A percentile compares a stretch with the other conserved stretches of the same genome.
Conservation (phyloP, 2,888 invertebrate genomes). For the Sycophila texana region DNA sequence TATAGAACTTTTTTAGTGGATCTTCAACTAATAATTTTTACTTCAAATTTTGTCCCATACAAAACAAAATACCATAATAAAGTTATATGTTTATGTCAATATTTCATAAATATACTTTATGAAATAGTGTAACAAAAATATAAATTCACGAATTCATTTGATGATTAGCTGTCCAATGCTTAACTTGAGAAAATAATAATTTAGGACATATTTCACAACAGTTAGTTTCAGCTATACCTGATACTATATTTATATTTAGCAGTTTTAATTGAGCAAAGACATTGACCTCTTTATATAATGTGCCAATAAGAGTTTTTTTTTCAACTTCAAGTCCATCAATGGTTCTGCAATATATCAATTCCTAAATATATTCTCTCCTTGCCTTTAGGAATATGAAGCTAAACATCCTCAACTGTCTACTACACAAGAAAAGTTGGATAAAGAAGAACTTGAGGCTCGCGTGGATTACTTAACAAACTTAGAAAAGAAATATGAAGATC, state of each 20-base stretch:
- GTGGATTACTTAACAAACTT: conserved; percentile 88
- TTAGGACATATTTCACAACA: conserved; percentile 70
- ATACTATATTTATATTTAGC: conserved; percentile 74
- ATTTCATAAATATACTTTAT: conserved; percentile 17
- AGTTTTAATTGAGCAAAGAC: conserved; percentile 66
- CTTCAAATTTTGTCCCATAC: no score
- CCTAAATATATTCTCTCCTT: conserved; percentile 37
- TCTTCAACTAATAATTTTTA: not conserved
- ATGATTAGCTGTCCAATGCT: conserved; percentile 29
- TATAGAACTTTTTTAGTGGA: no score
- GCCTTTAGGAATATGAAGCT: conserved; percentile 81
- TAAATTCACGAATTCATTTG: conserved; percentile 3
- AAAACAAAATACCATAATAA: not conserved
- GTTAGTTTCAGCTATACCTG: conserved; percentile 62
- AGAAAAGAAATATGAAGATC: conserved; percentile 92
- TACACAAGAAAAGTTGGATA: conserved; percentile 85
- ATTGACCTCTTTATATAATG: conserved; percentile 62
- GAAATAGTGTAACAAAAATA: conserved; percentile 29
- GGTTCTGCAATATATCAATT: conserved; percentile 51
- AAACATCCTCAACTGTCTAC: conserved; percentile 79
- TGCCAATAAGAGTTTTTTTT: conserved; percentile 57
- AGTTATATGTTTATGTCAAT: not conserved
- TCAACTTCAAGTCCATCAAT: conserved; percentile 44
- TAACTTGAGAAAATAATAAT: conserved; percentile 60
- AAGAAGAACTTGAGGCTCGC: conserved; percentile 92